These are phyloP conservation scores for Amiota mariae DNA, from an alignment of 2,888 invertebrate species.

Conservation along the genomic window DNA sequence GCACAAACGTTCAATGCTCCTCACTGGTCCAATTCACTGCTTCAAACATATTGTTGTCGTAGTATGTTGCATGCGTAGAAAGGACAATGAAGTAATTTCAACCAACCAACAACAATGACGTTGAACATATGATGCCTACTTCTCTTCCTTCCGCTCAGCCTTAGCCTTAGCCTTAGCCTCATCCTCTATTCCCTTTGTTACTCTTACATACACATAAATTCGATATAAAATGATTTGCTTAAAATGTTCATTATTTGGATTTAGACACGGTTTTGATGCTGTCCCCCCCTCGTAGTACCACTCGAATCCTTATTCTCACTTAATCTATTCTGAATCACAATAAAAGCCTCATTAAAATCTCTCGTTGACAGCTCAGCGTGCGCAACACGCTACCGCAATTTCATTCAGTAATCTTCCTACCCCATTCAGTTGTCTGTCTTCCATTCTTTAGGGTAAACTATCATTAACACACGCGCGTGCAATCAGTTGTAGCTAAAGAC, in stretches of 20 bases:
- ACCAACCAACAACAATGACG: not conserved
- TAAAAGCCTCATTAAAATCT: slow-evolving; percentile 38
- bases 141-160: not conserved
- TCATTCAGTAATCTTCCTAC: not conserved
- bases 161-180: not conserved
- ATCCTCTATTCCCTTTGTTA: too few species aligned
- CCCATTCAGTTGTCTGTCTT: too few species aligned
- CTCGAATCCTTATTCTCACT: not conserved
- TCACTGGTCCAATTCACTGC: slow-evolving; percentile 1
- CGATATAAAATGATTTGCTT: slow-evolving; percentile 40
- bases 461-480: slow-evolving; percentile 28
- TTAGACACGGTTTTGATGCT: slow-evolving; percentile 1
- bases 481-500: slow-evolving; percentile 21
- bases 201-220: slow-evolving; percentile 17
- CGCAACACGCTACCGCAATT: slow-evolving; percentile 12
- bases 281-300: too few species aligned
- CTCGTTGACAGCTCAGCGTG: slow-evolving; percentile 33
- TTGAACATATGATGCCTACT: slow-evolving; percentile 20
- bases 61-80: not conserved
- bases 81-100: not conserved
- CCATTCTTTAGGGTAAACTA: slow-evolving; percentile 15
- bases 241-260: slow-evolving; percentile 37
- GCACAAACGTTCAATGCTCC: slow-evolving; percentile 50
- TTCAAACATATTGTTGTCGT: slow-evolving; percentile 2
- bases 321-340: slow-evolving; percentile 2